These are phyloP conservation scores for Oscheius sp. DNA, from an alignment of 2,888 invertebrate genomes.

Conservation along the genomic window DNA sequence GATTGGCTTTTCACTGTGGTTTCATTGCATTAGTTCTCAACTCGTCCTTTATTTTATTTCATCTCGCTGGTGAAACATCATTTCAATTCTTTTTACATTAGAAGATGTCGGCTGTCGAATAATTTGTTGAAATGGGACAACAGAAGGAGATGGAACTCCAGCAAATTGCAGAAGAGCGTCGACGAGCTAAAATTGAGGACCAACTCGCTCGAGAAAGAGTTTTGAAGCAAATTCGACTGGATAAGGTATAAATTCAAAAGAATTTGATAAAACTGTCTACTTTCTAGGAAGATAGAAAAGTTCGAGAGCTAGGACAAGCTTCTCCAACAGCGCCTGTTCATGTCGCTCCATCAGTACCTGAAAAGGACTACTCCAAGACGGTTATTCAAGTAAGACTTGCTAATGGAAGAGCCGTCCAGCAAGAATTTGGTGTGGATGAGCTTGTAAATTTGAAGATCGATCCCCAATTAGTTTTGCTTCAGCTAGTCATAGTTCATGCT, in stretches of 20 bases:
- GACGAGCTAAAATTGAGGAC: conserved; percentile 88
- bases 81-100: too few species aligned
- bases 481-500: too few species aligned
- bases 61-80: too few species aligned
- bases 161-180: conserved; percentile 83
- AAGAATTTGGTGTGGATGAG: conserved; percentile 85
- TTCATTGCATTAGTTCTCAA: too few species aligned
- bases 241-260: conserved; percentile 81
- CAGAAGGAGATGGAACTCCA: conserved; percentile 83
- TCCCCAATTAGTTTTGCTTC: background rate
- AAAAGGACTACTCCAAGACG: conserved; percentile 42
- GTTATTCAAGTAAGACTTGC: conserved; percentile 78
- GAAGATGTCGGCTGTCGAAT: too few species aligned
- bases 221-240: conserved; percentile 87
- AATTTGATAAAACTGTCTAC: background rate
- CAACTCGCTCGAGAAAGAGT: conserved; percentile 83
- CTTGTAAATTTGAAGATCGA: conserved; percentile 71
- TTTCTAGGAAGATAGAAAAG: conserved; percentile 1
- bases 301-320: conserved; percentile 18
- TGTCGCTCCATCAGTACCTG: conserved; percentile 31
- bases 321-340: conserved; percentile 24
- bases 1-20: too few species aligned
- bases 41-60: too few species aligned
- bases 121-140: too few species aligned
- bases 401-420: conserved; percentile 80